Evolutionary conservation across 1,140 invertebrate genomes (phyloP), one percentile per base, ranked within the genome.

Genomic region (honey bee (Apis mellifera)): DNA sequence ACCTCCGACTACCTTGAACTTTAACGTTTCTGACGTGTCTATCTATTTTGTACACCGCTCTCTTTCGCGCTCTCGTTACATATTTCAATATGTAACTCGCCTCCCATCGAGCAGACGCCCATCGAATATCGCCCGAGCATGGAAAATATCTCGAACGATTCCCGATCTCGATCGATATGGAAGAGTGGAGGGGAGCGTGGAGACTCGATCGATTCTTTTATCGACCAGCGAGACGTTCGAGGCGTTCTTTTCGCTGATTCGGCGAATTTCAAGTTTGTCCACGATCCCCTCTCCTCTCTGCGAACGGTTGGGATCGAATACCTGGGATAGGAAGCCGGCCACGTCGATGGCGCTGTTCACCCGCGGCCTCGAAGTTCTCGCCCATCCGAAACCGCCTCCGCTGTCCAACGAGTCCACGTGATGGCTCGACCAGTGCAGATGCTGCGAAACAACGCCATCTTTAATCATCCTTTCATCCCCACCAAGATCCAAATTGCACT

Each of bases 331-430:
- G 90, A 97, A 97, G 65, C 96, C 96, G 19, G 96, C 95, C 3
- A 96, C 96, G 91, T 97, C 96, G 87, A 97, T 97, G 84, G 96
- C 97, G 79, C 96, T 97, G 91, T 97, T 97, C 88, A 97, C 96
- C 23, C 97, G 95, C 78, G 96, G 96, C 77, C 97, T 94, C 62
- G 95, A 95, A 84, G 95, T 95, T 75, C 95, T 95, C 71, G 95
- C 93, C 91, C 91, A 94, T 65, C 87, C 91, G 71, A 92, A 68
- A 76, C 90, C 92, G 66, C 90, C 95, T 83, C 95, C 95, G 83
- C 95, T 95, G 91, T 96, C 95, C 88, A 95, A 86, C 84, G 95
- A 95, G 86, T 94, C 93, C 86, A 94, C 91, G 84, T 95, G 95
- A 91, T 95, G 95, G 83, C 92, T 94, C 83, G 95, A 96, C 95